These are phyloP conservation scores for Saimiri boliviensis DNA, from an alignment of 2,113 vertebrate species.

Conservation along the genomic window DNA sequence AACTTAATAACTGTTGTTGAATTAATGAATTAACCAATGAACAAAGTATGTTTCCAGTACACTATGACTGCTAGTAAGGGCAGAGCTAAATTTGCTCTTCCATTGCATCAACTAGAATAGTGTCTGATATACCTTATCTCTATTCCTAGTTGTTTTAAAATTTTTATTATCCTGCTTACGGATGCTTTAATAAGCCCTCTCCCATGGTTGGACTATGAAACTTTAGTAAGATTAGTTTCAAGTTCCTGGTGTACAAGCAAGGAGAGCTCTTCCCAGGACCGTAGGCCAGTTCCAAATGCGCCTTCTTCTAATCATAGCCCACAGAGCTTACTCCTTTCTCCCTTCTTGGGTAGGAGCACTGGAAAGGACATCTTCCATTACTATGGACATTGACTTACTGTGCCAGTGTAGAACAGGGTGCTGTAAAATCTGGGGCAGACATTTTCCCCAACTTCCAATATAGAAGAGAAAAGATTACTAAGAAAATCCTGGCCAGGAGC, in stretches of 20 bases:
- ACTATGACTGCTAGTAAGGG: not conserved
- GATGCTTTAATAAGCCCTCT: not conserved
- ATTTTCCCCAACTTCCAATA: not conserved
- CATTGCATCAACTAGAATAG: not conserved
- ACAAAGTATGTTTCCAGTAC: not conserved
- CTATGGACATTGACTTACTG: not conserved
- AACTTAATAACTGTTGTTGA: not conserved
- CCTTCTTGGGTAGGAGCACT: not conserved
- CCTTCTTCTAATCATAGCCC: not conserved
- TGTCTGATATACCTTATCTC: not conserved
- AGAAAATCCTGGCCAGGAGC: not conserved
- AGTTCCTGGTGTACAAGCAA: not conserved
- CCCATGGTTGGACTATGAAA: not conserved
- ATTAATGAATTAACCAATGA: not conserved
- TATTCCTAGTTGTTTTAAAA: not conserved
- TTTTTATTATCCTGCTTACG: not conserved
- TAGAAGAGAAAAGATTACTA: not conserved
- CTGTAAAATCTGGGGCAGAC: not conserved
- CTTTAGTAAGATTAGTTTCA: not conserved
- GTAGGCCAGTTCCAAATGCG: not conserved
- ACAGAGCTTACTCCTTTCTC: not conserved
- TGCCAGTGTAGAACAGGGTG: not conserved
- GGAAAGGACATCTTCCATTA: not conserved
- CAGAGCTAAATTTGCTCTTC: not conserved
- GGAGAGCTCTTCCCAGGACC: not conserved